phyloP scores from a whole-genome alignment of 2,797 vertebrate species.

The Micrastur ruficollis region DNA sequence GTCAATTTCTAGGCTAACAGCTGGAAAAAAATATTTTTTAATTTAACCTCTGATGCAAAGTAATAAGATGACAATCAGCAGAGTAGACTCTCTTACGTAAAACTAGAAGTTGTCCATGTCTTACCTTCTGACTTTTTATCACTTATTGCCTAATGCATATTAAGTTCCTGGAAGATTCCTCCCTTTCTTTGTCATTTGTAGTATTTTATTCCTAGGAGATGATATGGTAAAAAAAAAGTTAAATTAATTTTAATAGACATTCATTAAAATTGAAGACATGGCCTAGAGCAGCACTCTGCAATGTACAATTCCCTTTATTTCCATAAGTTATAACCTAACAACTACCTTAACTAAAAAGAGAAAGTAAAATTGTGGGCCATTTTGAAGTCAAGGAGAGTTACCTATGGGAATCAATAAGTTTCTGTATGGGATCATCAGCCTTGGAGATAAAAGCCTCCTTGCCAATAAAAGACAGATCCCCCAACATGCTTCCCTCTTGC shows the following conservation, averaged over 20 bases:
- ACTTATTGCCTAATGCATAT: neutral
- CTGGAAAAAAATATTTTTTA: neutral
- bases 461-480: neutral
- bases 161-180: neutral
- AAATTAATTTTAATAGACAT: neutral
- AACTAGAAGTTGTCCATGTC: neutral
- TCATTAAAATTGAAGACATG: neutral
- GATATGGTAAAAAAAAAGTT: neutral
- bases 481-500: neutral
- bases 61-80: neutral
- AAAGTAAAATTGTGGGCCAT: neutral
- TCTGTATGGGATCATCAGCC: neutral
- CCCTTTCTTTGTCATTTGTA: neutral
- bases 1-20: neutral
- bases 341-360: neutral
- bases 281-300: neutral
- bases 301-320: neutral
- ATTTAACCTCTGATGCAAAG: neutral
- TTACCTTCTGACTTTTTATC: neutral
- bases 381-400: neutral
- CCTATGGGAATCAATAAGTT: neutral
- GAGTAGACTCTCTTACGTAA: neutral
- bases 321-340: neutral
- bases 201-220: neutral
- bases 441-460: neutral